A percentile compares a stretch with the other conserved stretches of the same genome.
Evolutionary conservation across 1,140 invertebrate species (phyloP).

Genomic region (Harpegnathos saltator): DNA sequence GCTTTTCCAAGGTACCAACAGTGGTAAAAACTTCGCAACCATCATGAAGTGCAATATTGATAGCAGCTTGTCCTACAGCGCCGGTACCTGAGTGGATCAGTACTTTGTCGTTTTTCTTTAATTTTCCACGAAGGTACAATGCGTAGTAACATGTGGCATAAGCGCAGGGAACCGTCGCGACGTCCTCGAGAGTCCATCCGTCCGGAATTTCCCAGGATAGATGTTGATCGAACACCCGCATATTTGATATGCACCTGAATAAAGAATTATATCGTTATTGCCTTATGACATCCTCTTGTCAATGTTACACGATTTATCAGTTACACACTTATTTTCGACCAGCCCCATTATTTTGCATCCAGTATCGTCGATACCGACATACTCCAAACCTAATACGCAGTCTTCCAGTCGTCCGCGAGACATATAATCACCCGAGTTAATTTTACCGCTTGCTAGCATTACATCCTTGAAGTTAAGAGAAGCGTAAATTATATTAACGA

Average conservation of each 20-base stretch:
- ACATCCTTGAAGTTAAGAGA: conserved; percentile 92
- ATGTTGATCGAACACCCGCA: conserved; percentile 87
- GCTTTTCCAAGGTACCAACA: conserved; percentile 90
- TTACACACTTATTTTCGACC: conserved; percentile 75
- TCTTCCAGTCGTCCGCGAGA: conserved; percentile 88
- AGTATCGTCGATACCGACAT: conserved; percentile 86
- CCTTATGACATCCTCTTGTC: not conserved
- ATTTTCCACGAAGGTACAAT: conserved; percentile 87
- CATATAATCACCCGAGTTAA: conserved; percentile 89
- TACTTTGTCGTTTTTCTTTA: conserved; percentile 88
- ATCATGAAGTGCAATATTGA: conserved; percentile 88
- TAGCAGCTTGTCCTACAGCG: conserved; percentile 93
- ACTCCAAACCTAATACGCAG: conserved; percentile 91
- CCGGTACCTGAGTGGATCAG: conserved; percentile 92
- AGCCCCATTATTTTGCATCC: conserved; percentile 91
- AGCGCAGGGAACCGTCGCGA: conserved; percentile 94
- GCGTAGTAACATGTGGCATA: conserved; percentile 95
- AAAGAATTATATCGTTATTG: not conserved
- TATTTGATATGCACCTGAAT: conserved; percentile 87
- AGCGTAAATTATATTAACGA: conserved; percentile 88
- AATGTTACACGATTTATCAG: not conserved
- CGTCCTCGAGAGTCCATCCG: conserved; percentile 93
- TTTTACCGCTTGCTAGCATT: conserved; percentile 91
- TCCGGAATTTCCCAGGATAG: conserved; percentile 93
- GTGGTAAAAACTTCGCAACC: conserved; percentile 91